Conservation (phyloP, 2,113 vertebrate species). For the Agapornis roseicollis region DNA sequence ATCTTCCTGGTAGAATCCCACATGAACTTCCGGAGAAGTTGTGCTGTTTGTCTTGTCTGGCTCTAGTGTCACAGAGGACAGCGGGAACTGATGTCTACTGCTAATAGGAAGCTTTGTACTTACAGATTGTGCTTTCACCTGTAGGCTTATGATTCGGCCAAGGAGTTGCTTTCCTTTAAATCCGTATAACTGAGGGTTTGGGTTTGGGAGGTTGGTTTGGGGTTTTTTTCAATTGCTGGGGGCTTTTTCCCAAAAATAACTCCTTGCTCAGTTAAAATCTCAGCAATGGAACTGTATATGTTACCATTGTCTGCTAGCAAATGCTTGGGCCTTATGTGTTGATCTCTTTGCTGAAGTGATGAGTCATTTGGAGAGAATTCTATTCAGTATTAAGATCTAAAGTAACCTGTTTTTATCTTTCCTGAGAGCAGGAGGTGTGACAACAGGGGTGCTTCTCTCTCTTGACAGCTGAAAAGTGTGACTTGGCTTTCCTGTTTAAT, state of each 20-base stretch:
- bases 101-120: not conserved
- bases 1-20: not conserved
- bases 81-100: not conserved
- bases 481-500: not conserved
- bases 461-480: not conserved
- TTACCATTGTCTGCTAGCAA: not conserved
- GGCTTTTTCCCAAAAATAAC: not conserved
- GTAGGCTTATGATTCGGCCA: not conserved
- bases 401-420: not conserved
- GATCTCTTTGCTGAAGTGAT: not conserved
- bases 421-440: not conserved
- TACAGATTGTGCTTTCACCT: not conserved
- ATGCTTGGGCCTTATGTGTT: not conserved
- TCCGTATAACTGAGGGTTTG: not conserved
- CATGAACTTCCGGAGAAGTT: not conserved
- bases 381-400: not conserved
- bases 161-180: not conserved
- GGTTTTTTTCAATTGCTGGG: not conserved
- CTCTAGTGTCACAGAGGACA: not conserved
- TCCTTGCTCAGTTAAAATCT: not conserved
- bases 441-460: not conserved
- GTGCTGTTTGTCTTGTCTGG: not conserved
- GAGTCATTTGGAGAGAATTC: not conserved
- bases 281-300: not conserved
- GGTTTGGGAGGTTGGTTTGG: not conserved